A percentile compares a stretch with the other conserved stretches of the same genome.
Conservation (phyloP, 2,113 vertebrate species). For the Numida meleagris region DNA sequence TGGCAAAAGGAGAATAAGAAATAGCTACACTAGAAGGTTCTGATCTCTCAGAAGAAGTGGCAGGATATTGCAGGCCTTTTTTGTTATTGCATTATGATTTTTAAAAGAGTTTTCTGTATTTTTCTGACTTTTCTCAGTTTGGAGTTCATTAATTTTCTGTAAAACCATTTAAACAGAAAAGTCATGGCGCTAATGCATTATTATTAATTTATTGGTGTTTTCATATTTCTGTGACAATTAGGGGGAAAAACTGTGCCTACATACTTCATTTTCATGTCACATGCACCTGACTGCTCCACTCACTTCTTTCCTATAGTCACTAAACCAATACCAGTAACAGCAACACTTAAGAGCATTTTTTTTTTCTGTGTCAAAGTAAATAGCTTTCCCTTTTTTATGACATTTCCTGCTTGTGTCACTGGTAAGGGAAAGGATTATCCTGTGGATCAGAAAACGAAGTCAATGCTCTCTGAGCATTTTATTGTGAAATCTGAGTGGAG, state of each 20-base stretch:
- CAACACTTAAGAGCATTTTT: neutral
- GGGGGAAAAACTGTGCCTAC: neutral
- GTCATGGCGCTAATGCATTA: neutral
- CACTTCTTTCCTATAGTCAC: neutral
- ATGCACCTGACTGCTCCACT: neutral
- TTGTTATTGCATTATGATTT: neutral
- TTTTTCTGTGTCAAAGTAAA: neutral
- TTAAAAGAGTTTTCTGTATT: neutral
- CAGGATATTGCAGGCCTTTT: neutral
- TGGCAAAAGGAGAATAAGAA: constrained; percentile 25
- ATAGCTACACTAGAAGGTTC: neutral
- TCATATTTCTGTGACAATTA: neutral
- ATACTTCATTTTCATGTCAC: neutral
- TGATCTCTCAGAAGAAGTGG: neutral
- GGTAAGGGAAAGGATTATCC: neutral
- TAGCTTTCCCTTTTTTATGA: neutral
- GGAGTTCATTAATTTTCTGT: neutral
- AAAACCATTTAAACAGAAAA: neutral
- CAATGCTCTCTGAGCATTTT: neutral
- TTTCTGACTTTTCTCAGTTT: neutral
- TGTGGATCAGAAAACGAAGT: neutral
- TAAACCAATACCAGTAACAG: neutral
- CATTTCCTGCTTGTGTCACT: neutral
- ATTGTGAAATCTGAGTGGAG: neutral
- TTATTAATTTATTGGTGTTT: neutral